phyloP scores from a whole-genome alignment of 2,888 invertebrate species.

The Diplolepis rosae region DNA sequence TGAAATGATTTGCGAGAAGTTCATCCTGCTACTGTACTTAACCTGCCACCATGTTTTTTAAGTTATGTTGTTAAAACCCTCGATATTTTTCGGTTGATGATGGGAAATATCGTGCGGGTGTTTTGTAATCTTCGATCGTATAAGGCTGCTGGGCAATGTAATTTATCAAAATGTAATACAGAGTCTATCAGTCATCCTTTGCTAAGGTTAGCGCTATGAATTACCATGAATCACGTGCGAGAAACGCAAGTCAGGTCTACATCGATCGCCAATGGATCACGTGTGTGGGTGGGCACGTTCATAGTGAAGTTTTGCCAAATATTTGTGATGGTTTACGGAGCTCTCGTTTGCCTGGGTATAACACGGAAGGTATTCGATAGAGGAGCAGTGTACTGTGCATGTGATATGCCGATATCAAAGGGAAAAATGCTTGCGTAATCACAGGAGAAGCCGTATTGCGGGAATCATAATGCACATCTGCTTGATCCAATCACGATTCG shows the following conservation, averaged over 20 bases:
- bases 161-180: conserved; percentile 31
- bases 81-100: neutral
- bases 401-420: neutral
- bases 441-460: neutral
- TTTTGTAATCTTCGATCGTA: conserved; percentile 26
- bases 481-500: conserved; percentile 26
- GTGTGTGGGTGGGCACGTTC: neutral
- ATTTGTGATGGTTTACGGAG: conserved; percentile 5
- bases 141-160: neutral
- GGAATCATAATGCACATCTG: neutral
- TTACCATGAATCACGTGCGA: conserved; percentile 29
- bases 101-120: neutral
- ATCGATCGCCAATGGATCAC: conserved; percentile 3
- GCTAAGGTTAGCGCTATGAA: neutral
- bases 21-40: neutral
- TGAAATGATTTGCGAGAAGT: neutral
- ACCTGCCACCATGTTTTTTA: neutral
- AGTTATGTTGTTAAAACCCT: neutral
- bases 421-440: neutral
- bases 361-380: neutral
- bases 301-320: neutral
- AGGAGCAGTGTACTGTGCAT: neutral
- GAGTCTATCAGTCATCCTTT: conserved; percentile 30
- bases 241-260: conserved; percentile 30
- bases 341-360: neutral